Evolutionary conservation across 1,140 invertebrate genomes (phyloP).

Genomic region (fruit fly (Drosophila melanogaster)): DNA sequence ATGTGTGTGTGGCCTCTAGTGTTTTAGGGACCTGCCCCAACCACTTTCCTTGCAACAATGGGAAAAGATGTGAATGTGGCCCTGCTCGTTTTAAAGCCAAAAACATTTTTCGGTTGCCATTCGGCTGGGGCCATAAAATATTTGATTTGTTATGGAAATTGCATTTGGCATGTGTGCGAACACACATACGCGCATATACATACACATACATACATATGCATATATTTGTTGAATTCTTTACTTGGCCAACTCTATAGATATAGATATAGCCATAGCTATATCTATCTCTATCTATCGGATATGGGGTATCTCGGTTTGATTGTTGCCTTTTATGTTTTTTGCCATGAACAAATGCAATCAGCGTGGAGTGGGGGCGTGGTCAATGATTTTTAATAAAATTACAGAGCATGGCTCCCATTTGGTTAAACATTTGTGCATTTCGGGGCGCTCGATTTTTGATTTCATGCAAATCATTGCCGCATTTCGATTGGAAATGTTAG

Average conservation of each 20-base stretch:
- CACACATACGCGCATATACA: constrained; percentile 1
- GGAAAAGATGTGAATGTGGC: constrained; percentile 1
- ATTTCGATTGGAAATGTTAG: constrained; percentile 13
- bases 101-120: constrained; percentile 50
- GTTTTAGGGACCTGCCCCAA: constrained; percentile 19
- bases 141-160: constrained; percentile 80
- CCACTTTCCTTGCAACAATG: constrained; percentile 25
- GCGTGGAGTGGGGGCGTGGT: constrained; percentile 7
- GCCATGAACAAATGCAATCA: constrained; percentile 40
- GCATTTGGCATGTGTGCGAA: constrained; percentile 48
- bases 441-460: constrained; percentile 37
- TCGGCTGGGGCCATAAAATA: constrained; percentile 69
- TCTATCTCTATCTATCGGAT: constrained; percentile 8
- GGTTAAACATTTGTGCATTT: constrained; percentile 59
- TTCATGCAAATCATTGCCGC: constrained; percentile 50
- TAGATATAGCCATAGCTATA: neutral
- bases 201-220: neutral
- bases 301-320: constrained; percentile 15
- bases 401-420: constrained; percentile 37
- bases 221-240: constrained; percentile 33
- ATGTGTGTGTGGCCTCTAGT: constrained; percentile 4
- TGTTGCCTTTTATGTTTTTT: constrained; percentile 47
- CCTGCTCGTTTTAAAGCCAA: constrained; percentile 22
- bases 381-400: constrained; percentile 73
- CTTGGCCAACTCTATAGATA: constrained; percentile 35